phyloP scores from a whole-genome alignment of 2,888 invertebrate genomes.

The Hesperia comma region DNA sequence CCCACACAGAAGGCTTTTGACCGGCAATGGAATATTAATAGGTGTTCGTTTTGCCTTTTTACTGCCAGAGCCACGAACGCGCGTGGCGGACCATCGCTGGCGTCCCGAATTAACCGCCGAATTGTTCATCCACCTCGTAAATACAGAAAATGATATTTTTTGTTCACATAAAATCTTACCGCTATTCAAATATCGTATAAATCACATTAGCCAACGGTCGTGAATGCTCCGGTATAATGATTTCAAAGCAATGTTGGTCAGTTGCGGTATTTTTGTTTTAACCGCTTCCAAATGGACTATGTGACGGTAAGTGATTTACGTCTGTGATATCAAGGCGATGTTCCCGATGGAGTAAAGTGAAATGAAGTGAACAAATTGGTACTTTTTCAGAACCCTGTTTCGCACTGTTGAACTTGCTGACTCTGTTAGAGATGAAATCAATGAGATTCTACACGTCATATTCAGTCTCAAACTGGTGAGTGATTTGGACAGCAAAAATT shows the following conservation, averaged over 20 bases:
- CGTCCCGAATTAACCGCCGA: conserved; percentile 25
- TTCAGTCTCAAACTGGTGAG: no score
- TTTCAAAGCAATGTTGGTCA: neutral
- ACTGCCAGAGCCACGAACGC: neutral
- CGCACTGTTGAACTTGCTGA: no score
- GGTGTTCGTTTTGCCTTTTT: conserved; percentile 24
- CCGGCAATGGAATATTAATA: conserved; percentile 28
- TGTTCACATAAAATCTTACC: conserved; percentile 17
- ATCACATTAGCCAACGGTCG: conserved; percentile 18
- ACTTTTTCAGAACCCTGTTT: no score
- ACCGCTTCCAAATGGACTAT: no score
- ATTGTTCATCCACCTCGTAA: conserved; percentile 26
- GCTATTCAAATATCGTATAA: conserved; percentile 23
- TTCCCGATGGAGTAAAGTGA: no score
- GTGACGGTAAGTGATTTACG: no score
- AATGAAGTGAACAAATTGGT: no score
- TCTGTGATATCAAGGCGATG: no score
- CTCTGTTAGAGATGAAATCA: no score
- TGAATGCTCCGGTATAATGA: conserved; percentile 7
- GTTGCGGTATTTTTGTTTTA: neutral
- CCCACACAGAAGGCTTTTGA: conserved; percentile 4
- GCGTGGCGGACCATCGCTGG: conserved; percentile 13
- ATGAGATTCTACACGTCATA: no score
- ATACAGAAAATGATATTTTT: conserved; percentile 25
- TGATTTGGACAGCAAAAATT: no score